These are phyloP conservation scores for Indicator maculatus DNA, from an alignment of 2,113 vertebrate genomes.

Conservation along the genomic window DNA sequence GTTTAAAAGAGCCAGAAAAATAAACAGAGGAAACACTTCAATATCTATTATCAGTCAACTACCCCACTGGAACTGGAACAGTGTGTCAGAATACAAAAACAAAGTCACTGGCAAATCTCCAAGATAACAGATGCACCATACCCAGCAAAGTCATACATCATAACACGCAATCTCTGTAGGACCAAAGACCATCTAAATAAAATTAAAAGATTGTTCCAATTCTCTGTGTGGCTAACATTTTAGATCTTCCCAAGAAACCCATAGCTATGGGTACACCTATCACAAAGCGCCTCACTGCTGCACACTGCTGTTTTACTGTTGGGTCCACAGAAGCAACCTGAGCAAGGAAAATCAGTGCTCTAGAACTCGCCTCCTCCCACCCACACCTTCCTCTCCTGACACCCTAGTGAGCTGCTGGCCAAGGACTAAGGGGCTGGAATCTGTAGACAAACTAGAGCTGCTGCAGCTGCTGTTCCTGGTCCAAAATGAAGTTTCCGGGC, in stretches of 20 bases:
- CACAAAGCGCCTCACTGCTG: background rate
- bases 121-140: background rate
- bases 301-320: background rate
- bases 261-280: background rate
- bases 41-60: background rate
- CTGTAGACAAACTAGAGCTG: background rate
- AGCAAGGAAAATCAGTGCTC: background rate
- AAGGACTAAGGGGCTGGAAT: background rate
- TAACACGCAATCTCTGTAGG: background rate
- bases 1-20: background rate
- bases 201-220: background rate
- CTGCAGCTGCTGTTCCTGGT: background rate
- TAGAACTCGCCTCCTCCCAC: background rate
- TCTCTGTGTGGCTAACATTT: no score
- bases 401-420: background rate
- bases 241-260: no score
- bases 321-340: background rate
- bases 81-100: background rate
- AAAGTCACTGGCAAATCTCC: background rate
- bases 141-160: background rate
- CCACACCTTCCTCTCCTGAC: background rate
- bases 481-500: background rate
- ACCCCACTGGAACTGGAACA: background rate
- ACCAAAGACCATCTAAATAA: background rate
- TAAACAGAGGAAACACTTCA: slow-evolving; percentile 5